Conservation (phyloP, 2,888 invertebrate species). For the Himalopsyche japonica region DNA sequence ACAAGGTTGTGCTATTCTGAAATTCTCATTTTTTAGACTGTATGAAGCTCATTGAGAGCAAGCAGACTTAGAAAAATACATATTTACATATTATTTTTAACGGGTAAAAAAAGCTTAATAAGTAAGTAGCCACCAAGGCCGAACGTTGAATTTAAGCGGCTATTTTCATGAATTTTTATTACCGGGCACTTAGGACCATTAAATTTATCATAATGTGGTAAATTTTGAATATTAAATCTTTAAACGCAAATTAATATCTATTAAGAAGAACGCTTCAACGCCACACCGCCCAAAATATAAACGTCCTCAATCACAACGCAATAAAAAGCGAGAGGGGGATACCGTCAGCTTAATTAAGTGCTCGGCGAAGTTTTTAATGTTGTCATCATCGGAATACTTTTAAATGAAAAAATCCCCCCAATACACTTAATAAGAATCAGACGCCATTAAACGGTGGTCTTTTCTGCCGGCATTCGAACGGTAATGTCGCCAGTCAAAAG, state of each 20-base stretch:
- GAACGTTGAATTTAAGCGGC: too few species aligned
- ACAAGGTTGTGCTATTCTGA: too few species aligned
- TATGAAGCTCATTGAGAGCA: too few species aligned
- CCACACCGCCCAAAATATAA: not conserved
- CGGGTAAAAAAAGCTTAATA: too few species aligned
- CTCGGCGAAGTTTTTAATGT: not conserved
- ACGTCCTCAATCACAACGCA: not conserved
- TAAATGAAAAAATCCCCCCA: not conserved
- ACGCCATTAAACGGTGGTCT: not conserved
- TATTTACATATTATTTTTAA: too few species aligned
- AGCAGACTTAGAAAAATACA: too few species aligned
- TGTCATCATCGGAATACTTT: conserved; percentile 1
- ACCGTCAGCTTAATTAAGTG: not conserved
- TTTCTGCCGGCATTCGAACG: not conserved
- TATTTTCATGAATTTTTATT: not conserved
- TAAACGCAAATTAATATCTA: conserved; percentile 1
- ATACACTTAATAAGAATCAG: conserved; percentile 1
- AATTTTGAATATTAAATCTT: not conserved
- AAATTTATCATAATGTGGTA: not conserved
- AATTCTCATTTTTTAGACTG: too few species aligned
- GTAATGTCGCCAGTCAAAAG: not conserved
- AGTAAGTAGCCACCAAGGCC: too few species aligned
- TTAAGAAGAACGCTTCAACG: not conserved
- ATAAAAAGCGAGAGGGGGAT: not conserved
- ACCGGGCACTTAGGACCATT: not conserved